Base-by-base conservation (phyloP, 2,797 vertebrate species). In the Fringilla coelebs region DNA sequence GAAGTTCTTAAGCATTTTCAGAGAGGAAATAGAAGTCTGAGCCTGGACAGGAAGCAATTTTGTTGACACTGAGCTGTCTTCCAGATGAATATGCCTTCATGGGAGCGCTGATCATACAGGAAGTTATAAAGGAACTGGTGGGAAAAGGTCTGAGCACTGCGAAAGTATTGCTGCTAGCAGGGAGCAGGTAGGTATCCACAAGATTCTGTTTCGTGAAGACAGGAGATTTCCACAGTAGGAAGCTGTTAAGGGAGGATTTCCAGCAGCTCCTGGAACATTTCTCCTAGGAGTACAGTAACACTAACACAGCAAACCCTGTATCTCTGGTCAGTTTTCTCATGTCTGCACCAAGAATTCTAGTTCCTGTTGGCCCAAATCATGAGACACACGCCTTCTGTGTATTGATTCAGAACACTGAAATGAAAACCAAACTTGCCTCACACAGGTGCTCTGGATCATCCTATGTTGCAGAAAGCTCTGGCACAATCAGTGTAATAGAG, bases 21-120 rank as follows among this genome's bases (percentile, higher is more conserved):
- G 55, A 84, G 34, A 45, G 51, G 41, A 71, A 62, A 22, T 32
- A 66, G 31, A 41, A 75, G 28, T 49, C 41, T 70, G 57, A 68
- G 26, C 32, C 24, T 57, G 55, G 17, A 48, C n/a, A 24, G 38
- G 49, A 85, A n/a, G n/a, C 26, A 45, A 19, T 84, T 87, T 43
- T 96, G 18, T 76, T 96, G 86, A 86, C 54, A 28, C 34, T 90
- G 70, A 63, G 41, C 28, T 55, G 1, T 92, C 63, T 93, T 76
- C 17, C 96, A 99, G 99, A 95, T 92, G 98, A 98, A 68, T 99
- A 99, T 29, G 98, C 98, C 76, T 99, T 99, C 97, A 99, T 99
- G 99, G 99, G 99, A 41, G 98, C 99, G 13, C 98, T 99, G 97
- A 99, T 99, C 95, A 99, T 99, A 96, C 98, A 98, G 95, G 99